phyloP scores from a whole-genome alignment of 2,888 invertebrate species.

The Pomacea canaliculata region DNA sequence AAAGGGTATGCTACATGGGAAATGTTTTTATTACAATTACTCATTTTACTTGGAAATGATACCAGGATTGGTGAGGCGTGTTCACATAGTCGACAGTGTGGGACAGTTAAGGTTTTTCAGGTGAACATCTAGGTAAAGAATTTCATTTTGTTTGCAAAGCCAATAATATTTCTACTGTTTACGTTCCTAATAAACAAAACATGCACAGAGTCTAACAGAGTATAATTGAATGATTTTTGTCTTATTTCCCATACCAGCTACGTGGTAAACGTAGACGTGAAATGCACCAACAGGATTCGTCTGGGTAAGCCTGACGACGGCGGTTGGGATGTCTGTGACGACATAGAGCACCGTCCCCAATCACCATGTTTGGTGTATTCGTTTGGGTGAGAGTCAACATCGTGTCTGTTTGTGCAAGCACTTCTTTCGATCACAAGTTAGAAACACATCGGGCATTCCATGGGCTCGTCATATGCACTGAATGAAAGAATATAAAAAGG shows the following conservation, averaged over 20 bases:
- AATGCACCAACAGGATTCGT: slow-evolving; percentile 28
- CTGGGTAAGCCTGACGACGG: slow-evolving; percentile 30
- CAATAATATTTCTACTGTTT: too few species aligned
- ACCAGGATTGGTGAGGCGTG: too few species aligned
- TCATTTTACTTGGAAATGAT: too few species aligned
- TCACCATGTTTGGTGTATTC: slow-evolving; percentile 33
- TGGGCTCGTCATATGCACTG: not conserved
- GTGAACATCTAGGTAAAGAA: too few species aligned
- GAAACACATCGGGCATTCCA: not conserved
- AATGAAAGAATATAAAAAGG: not conserved
- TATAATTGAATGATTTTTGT: not conserved
- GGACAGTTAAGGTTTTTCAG: too few species aligned
- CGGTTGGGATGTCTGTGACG: slow-evolving; percentile 37
- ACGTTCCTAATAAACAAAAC: too few species aligned
- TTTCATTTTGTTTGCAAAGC: too few species aligned
- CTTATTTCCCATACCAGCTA: not conserved
- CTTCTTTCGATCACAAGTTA: not conserved
- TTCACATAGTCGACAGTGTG: too few species aligned
- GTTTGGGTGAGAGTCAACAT: slow-evolving; percentile 24
- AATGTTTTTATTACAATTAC: too few species aligned
- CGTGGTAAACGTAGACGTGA: slow-evolving; percentile 4
- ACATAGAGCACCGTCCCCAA: slow-evolving; percentile 19
- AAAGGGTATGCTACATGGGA: too few species aligned
- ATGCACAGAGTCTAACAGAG: not conserved
- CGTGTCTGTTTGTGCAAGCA: not conserved